Evolutionary conservation across 2,113 vertebrate genomes (phyloP).

Genomic region (Bubo bubo): DNA sequence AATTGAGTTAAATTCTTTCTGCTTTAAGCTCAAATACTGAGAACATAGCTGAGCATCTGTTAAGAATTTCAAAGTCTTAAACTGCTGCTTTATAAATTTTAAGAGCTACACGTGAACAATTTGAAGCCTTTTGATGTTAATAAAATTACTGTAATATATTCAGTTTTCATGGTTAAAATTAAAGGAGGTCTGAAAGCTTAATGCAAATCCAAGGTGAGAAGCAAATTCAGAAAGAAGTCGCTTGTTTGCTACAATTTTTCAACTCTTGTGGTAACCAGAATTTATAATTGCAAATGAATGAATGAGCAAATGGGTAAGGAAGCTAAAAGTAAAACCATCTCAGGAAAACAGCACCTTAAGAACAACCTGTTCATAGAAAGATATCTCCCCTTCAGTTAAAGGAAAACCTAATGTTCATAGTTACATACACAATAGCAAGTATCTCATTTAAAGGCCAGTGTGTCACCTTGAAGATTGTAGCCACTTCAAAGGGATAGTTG

Average conservation of each 20-base stretch:
- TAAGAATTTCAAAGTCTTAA: constrained; percentile 63
- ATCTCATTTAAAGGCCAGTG: neutral
- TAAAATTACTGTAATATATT: constrained; percentile 55
- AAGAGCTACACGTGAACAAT: constrained; percentile 51
- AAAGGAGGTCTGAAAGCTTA: constrained; percentile 11
- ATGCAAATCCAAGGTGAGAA: constrained; percentile 33
- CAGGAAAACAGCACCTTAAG: neutral
- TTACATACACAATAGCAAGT: neutral
- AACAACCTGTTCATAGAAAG: neutral
- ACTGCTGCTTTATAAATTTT: constrained; percentile 40
- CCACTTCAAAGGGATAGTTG: neutral
- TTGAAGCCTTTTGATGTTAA: constrained; percentile 63
- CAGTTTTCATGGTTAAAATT: constrained; percentile 29
- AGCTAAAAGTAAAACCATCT: neutral
- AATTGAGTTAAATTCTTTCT: constrained; percentile 57
- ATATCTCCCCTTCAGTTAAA: neutral
- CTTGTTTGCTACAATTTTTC: constrained; percentile 13
- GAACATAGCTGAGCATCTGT: constrained; percentile 27
- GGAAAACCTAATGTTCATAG: neutral
- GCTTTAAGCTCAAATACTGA: constrained; percentile 42
- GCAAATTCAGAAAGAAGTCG: neutral
- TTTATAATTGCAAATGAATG: neutral
- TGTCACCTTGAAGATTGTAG: rapidly evolving
- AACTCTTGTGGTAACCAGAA: neutral
- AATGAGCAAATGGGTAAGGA: neutral